A percentile compares a stretch with the other conserved stretches of the same genome.
Evolutionary conservation across 2,888 invertebrate species (phyloP).

Genomic region (Stenurella melanura): DNA sequence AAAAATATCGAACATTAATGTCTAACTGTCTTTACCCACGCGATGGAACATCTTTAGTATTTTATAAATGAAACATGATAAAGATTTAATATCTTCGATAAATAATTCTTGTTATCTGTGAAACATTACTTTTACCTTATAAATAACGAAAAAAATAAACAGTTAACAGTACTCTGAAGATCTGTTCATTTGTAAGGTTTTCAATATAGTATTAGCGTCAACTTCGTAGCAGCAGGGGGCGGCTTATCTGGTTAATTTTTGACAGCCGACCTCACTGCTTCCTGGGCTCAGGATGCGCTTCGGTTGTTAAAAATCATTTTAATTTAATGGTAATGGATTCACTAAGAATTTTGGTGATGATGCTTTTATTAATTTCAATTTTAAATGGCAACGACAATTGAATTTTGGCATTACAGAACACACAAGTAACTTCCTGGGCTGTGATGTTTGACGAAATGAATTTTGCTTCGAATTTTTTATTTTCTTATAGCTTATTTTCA

Average conservation of each 20-base stretch:
- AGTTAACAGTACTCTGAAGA: constrained; percentile 26
- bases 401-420: neutral
- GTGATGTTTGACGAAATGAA: neutral
- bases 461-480: neutral
- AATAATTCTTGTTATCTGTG: constrained; percentile 27
- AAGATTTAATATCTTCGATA: constrained; percentile 30
- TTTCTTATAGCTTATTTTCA: no score
- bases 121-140: constrained; percentile 29
- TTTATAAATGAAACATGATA: constrained; percentile 11
- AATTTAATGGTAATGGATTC: constrained; percentile 38
- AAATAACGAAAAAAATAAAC: constrained; percentile 31
- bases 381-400: constrained; percentile 9
- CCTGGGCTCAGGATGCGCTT: neutral
- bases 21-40: constrained; percentile 17
- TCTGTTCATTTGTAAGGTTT: constrained; percentile 25
- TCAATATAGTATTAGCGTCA: constrained; percentile 28
- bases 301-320: constrained; percentile 18
- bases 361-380: constrained; percentile 37
- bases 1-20: constrained; percentile 12
- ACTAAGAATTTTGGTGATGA: constrained; percentile 32
- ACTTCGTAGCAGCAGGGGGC: constrained; percentile 26
- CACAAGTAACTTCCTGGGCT: neutral
- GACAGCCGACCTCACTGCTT: constrained; percentile 34
- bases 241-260: constrained; percentile 34
- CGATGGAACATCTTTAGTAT: constrained; percentile 13